Base-by-base conservation (phyloP, 1,140 invertebrate species). In the Heliconius hermathena region DNA sequence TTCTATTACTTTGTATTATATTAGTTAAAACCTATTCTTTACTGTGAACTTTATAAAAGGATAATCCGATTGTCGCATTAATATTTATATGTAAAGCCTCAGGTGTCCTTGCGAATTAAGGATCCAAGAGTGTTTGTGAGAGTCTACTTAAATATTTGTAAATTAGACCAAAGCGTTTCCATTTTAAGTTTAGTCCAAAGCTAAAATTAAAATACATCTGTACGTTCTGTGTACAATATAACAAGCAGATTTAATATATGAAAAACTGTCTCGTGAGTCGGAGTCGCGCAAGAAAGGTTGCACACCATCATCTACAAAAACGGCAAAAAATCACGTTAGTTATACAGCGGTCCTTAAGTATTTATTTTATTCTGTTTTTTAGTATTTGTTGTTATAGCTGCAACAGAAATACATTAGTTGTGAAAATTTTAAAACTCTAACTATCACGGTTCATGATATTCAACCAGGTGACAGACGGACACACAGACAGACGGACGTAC, bases 81-180 rank as follows among this genome's bases (percentile, higher is more conserved):
- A 29, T 66, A 66, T 66, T 66, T 29, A 66, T 66, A 66, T 66
- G 60, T 29, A 66, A 66, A 66, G 3, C 60, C 9, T 22, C 60
- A 66, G 22, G 60, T 66, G 26, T 16, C 22, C 60, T 66, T 66
- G 26, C 22, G 60, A 66, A 66, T 66, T 66, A 29, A 29, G 60
- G 60, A 66, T 66, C 22, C 3, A 66, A 66, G 29, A 29, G 22
- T 66, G 60, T 66, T 66, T 66, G n/a, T 26, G 22, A 29, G 60
- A 26, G 22, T 26, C 60, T 66, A 16, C 54, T 60, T 60, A 60
- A 22, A 29, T 66, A 66, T 66, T 66, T 66, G 60, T 66, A 66
- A 66, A 66, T 66, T 66, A 29, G 22, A 22, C 54, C 54, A 29
- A 66, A 66, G 9, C 60, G 3, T 66, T 66, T 66, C 26, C 22